Conservation (phyloP, 2,888 invertebrate genomes). For the Caenorhabditis virilis region DNA sequence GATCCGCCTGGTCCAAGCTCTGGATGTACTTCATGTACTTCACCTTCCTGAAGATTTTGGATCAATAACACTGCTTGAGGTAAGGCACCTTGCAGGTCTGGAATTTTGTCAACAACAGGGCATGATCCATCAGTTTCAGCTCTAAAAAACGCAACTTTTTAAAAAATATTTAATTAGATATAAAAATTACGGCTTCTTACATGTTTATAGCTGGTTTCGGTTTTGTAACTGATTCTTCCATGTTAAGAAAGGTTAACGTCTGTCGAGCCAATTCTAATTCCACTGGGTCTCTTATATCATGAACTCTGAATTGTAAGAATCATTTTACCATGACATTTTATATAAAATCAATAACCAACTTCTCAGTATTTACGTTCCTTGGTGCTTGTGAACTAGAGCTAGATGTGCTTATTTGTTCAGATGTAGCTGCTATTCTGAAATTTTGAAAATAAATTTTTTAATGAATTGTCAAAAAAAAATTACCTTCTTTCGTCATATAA, state of each 20-base stretch:
- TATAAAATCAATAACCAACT: background rate
- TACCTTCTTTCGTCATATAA: slow-evolving; percentile 34
- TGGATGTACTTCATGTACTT: slow-evolving; percentile 55
- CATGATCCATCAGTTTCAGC: slow-evolving; percentile 39
- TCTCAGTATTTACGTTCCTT: slow-evolving; percentile 14
- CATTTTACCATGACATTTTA: background rate
- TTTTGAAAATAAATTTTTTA: slow-evolving; percentile 7
- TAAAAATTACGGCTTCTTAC: too few relatives aligned
- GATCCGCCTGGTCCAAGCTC: slow-evolving; percentile 63
- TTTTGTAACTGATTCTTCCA: slow-evolving; percentile 29
- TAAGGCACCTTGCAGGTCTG: slow-evolving; percentile 46
- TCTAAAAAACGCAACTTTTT: slow-evolving; percentile 6
- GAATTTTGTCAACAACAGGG: slow-evolving; percentile 40
- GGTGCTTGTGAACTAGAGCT: slow-evolving; percentile 3
- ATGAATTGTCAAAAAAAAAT: background rate
- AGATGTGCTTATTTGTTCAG: slow-evolving; percentile 13
- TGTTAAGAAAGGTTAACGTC: slow-evolving; percentile 34
- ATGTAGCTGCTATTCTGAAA: slow-evolving; percentile 26
- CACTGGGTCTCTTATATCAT: slow-evolving; percentile 21
- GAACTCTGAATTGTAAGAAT: background rate
- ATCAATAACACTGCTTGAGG: slow-evolving; percentile 64
- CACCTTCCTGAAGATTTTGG: slow-evolving; percentile 58
- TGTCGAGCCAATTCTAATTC: slow-evolving; percentile 39
- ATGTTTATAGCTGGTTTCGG: slow-evolving; percentile 14
- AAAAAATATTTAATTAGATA: background rate